A percentile compares a stretch with the other conserved stretches of the same genome.
Evolutionary conservation across 1,140 invertebrate species (phyloP).

Genomic region (Tribolium castaneum): DNA sequence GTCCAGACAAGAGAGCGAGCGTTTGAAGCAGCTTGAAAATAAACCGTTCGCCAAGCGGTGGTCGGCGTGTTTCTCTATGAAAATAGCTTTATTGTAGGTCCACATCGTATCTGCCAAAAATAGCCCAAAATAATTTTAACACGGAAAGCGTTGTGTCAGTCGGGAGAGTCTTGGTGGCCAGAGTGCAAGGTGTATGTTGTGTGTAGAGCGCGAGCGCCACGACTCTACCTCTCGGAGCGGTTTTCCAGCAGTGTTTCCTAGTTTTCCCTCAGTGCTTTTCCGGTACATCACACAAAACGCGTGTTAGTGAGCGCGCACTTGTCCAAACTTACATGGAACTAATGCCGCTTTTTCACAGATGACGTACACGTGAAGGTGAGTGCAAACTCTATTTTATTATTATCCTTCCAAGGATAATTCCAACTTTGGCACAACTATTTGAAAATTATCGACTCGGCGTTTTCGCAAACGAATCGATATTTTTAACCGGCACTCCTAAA

Average conservation of each 20-base stretch:
- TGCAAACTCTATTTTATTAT: background rate
- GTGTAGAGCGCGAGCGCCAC: conserved; percentile 33
- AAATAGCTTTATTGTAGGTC: conserved; percentile 34
- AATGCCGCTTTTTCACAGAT: conserved; percentile 52
- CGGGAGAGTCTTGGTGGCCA: conserved; percentile 30
- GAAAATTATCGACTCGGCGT: background rate
- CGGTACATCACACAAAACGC: conserved; percentile 35
- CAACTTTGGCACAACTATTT: background rate
- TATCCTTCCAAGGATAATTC: background rate
- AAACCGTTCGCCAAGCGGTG: conserved; percentile 20
- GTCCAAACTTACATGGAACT: conserved; percentile 43
- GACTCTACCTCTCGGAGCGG: conserved; percentile 47
- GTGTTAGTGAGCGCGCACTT: conserved; percentile 18
- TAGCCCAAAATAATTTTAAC: conserved; percentile 45
- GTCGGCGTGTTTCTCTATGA: conserved; percentile 19
- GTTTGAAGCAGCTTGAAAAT: conserved; percentile 14
- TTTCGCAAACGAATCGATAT: background rate
- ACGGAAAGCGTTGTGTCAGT: conserved; percentile 46
- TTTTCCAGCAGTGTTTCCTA: conserved; percentile 49
- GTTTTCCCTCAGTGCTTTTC: conserved; percentile 55
- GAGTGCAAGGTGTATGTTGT: conserved; percentile 38
- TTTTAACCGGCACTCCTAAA: background rate
- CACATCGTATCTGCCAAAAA: conserved; percentile 41
- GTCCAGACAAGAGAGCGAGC: background rate
- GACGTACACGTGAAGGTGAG: conserved; percentile 48